Conservation (phyloP, 2,113 vertebrate species). For the Xiphophorus couchianus region DNA sequence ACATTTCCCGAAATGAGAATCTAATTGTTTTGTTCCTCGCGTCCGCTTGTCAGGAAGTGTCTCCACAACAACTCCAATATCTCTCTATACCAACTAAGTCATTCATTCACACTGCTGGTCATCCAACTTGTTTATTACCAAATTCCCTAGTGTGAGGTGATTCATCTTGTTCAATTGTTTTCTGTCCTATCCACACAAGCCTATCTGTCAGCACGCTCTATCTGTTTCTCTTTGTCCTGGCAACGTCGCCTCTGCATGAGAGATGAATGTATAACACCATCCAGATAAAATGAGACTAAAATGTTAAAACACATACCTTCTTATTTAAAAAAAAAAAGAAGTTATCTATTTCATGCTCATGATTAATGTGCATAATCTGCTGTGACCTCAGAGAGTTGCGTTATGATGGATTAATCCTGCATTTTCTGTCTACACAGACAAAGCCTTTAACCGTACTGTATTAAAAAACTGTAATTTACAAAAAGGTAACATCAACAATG, state of each 20-base stretch:
- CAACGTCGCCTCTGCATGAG: slow-evolving; percentile 1
- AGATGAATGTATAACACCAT: background rate
- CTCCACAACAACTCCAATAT: slow-evolving; percentile 18
- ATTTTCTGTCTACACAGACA: background rate
- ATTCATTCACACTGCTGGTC: background rate
- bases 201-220: slow-evolving; percentile 28
- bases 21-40: background rate
- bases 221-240: slow-evolving; percentile 4
- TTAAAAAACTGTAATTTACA: background rate
- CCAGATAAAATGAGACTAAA: background rate
- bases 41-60: slow-evolving; percentile 12
- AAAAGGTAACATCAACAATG: background rate
- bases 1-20: slow-evolving; percentile 17
- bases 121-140: slow-evolving; percentile 14
- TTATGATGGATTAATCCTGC: slow-evolving; percentile 1
- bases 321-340: background rate
- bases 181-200: slow-evolving; percentile 2
- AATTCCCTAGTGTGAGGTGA: slow-evolving; percentile 28
- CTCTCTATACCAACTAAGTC: slow-evolving; percentile 22
- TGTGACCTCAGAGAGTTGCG: background rate
- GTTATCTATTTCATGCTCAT: background rate
- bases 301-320: background rate
- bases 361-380: background rate
- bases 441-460: background rate
- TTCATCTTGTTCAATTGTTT: slow-evolving; percentile 46